Conservation (phyloP, 2,797 vertebrate genomes). For the Cacajao melanocephalus region DNA sequence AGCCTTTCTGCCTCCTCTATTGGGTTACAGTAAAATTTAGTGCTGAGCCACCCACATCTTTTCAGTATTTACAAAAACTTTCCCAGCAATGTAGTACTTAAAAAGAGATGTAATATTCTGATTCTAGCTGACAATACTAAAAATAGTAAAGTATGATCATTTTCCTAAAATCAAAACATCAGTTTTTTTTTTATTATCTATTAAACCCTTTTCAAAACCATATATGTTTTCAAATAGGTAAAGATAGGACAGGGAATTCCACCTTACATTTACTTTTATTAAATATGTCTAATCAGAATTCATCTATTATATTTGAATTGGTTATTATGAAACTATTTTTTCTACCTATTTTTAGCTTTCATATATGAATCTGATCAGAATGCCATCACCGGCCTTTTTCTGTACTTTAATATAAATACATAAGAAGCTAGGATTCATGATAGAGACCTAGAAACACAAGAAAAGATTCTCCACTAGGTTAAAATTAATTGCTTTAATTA, state of each 20-base stretch:
- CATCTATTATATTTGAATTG: background rate
- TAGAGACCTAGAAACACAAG: background rate
- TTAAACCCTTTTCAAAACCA: background rate
- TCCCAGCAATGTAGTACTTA: background rate
- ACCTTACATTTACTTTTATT: background rate
- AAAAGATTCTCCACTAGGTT: background rate
- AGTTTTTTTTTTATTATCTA: background rate
- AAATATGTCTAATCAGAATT: background rate
- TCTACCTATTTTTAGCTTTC: background rate
- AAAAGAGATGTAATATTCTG: background rate
- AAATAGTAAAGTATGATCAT: background rate
- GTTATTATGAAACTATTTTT: background rate
- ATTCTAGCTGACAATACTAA: background rate
- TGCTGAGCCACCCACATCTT: background rate
- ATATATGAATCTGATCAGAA: background rate
- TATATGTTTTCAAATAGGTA: background rate
- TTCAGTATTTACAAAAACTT: background rate
- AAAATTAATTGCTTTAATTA: background rate
- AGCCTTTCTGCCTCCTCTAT: background rate
- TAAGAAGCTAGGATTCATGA: background rate
- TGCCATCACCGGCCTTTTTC: background rate
- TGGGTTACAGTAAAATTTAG: background rate
- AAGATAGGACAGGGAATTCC: background rate
- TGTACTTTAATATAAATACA: background rate
- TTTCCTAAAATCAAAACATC: background rate